Percentiles rank a stretch among this genome's conserved stretches.
Evolutionary conservation across 2,113 vertebrate species (phyloP).

Genomic region (Psammodynastes pulverulentus): DNA sequence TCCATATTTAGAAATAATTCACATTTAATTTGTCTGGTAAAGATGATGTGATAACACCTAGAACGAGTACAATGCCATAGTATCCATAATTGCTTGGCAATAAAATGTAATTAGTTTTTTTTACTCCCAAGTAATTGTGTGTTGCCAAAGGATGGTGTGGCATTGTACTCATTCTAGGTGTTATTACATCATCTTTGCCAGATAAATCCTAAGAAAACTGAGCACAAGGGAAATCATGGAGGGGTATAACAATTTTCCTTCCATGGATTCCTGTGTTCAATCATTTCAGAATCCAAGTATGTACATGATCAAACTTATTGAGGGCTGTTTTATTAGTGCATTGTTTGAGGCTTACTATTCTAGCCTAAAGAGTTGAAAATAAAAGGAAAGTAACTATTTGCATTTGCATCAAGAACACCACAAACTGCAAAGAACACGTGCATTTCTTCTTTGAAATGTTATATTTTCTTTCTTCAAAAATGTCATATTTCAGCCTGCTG

Average conservation of each 20-base stretch:
- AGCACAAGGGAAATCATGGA: not conserved
- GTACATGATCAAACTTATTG: not conserved
- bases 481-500: slow-evolving; percentile 39
- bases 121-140: not conserved
- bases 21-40: not conserved
- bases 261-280: not conserved
- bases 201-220: not conserved
- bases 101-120: not conserved
- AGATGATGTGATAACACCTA: not conserved
- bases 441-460: slow-evolving; percentile 6
- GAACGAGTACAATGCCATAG: too few species aligned
- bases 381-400: not conserved
- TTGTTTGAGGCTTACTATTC: not conserved
- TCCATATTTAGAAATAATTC: not conserved
- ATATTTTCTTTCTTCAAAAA: not conserved
- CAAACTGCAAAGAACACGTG: slow-evolving; percentile 34
- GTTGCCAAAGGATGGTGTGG: not conserved
- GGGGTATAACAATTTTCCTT: not conserved
- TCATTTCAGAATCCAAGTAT: not conserved
- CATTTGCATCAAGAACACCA: slow-evolving; percentile 10
- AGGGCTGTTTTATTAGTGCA: not conserved
- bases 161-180: not conserved
- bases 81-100: not conserved
- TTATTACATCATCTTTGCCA: not conserved
- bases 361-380: not conserved